Evolutionary conservation across 2,797 vertebrate species (phyloP).

Genomic region (Gadopsis marmoratus): DNA sequence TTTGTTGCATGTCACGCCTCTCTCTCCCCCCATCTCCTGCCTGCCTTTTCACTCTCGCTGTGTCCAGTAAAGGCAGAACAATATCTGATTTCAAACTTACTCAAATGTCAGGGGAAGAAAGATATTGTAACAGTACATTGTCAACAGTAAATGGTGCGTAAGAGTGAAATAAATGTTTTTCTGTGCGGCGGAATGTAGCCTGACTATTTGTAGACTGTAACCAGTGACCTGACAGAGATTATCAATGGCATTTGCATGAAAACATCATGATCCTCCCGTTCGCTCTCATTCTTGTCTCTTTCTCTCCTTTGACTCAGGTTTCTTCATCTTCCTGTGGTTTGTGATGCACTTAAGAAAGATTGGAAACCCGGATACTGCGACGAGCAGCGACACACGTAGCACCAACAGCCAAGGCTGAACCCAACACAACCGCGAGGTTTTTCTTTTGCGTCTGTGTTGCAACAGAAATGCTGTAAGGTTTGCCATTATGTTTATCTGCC

Average conservation of each 20-base stretch:
- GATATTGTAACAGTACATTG: no score
- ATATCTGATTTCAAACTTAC: background rate
- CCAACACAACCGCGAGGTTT: background rate
- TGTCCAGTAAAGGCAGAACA: no score
- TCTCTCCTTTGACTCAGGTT: constrained; percentile 40
- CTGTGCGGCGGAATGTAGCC: no score
- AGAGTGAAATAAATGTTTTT: background rate
- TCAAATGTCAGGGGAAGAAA: background rate
- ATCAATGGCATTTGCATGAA: constrained; percentile 29
- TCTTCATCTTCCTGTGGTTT: constrained; percentile 76
- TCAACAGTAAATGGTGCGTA: background rate
- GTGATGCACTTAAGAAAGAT: constrained; percentile 44
- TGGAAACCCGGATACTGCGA: background rate
- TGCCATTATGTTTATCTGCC: background rate
- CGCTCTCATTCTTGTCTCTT: background rate
- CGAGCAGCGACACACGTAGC: background rate
- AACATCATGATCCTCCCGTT: background rate
- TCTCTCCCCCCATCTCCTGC: no score
- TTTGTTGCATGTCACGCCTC: no score
- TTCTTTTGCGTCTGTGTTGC: background rate
- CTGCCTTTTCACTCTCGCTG: no score
- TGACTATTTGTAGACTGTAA: constrained; percentile 9
- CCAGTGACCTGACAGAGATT: background rate
- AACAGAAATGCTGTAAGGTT: background rate
- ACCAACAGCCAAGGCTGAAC: background rate